Base-by-base conservation (phyloP, 1,140 invertebrate genomes). In the Epicauta chinensis region DNA sequence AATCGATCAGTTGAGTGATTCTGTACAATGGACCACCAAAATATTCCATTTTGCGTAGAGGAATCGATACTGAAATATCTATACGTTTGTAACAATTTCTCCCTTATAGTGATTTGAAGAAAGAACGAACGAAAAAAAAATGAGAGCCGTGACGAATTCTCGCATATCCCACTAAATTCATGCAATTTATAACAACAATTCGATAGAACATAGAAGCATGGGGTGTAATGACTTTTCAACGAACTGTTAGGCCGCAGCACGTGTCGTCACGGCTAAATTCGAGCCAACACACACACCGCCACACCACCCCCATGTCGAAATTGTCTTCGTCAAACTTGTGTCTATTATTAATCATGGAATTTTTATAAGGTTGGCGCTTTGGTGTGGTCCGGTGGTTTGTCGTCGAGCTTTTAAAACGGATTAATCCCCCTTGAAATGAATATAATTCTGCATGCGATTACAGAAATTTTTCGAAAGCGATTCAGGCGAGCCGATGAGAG, bases 191-290 rank as follows among this genome's bases (percentile, higher is more conserved):
- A 23, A 23, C 7, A 23, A 23, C 7, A 23, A 23, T 23, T 23
- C 23, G 23, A 23, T 23, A 3, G 23, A n/a, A n/a, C n/a, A n/a
- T n/a, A n/a, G n/a, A n/a, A n/a, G n/a, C n/a, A n/a, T n/a, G 23
- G 23, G 23, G 23, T 23, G 31, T 54, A 54, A 54, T 54, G 43
- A 47, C 12, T 48, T 34, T 41, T 23, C 30, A 54, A 54, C 52
- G 52, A 54, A 54, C 36, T 54, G 52, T 42, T 54, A 48, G 52
- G 52, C 52, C 52, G 14, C 45, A 17, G 44, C 52, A 54, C 52
- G 52, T 42, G 52, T 31, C 52, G 35, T 48, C 31, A 48, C 43
- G 52, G 10, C 12, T 36, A 30, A 42, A 41, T 12, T 14, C 32
- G 17, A n/a, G n/a, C 30, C 29, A 37, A 7, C 52, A 54, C 52